phyloP scores from a whole-genome alignment of 2,888 invertebrate genomes.

The Crematogaster levior region DNA sequence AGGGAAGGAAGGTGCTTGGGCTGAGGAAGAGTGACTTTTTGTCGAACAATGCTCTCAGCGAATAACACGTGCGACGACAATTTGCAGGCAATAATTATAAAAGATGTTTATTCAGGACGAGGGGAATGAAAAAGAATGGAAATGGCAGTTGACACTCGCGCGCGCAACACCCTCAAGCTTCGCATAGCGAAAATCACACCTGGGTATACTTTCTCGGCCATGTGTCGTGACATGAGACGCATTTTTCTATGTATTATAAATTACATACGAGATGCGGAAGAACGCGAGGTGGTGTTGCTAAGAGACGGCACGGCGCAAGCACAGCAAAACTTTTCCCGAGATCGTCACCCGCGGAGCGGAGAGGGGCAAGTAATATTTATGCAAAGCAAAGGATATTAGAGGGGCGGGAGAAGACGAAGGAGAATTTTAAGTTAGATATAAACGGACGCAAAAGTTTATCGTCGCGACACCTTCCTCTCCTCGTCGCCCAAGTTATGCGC shows the following conservation, averaged over 20 bases:
- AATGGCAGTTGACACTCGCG: not conserved
- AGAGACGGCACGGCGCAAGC: constrained; percentile 51
- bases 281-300: constrained; percentile 38
- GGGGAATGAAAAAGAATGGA: not conserved
- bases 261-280: constrained; percentile 46
- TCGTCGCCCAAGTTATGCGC: constrained; percentile 20
- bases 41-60: constrained; percentile 12
- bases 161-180: not conserved
- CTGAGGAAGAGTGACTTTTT: constrained; percentile 13
- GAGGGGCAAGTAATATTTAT: constrained; percentile 35
- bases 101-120: constrained; percentile 50
- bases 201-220: constrained; percentile 27
- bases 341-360: constrained; percentile 36
- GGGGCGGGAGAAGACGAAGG: not conserved
- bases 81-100: constrained; percentile 49
- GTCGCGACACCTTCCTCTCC: constrained; percentile 21
- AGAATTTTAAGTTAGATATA: constrained; percentile 46
- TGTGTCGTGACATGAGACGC: constrained; percentile 33
- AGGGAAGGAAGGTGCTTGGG: not conserved
- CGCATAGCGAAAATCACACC: constrained; percentile 17
- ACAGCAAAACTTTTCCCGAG: constrained; percentile 38
- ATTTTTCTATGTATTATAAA: constrained; percentile 54
- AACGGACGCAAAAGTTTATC: constrained; percentile 39
- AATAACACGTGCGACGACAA: constrained; percentile 11
- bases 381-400: constrained; percentile 28